Conservation (phyloP, 2,888 invertebrate species). For the Catocala sponsa region DNA sequence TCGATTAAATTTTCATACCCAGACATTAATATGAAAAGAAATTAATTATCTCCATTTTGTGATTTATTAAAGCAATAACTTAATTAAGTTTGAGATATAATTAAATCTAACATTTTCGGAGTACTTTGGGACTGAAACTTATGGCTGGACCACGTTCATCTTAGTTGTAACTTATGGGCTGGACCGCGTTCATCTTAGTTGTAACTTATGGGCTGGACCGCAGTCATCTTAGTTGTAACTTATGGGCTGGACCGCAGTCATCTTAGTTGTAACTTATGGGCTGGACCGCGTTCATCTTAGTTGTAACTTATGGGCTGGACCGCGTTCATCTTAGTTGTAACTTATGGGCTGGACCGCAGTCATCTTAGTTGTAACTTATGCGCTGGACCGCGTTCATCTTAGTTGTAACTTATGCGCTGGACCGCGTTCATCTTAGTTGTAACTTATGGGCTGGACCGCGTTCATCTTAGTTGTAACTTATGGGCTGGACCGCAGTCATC, state of each 20-base stretch:
- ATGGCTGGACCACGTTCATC: background rate
- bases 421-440: background rate
- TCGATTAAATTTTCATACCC: conserved; percentile 16
- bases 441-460: background rate
- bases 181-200: background rate
- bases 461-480: background rate
- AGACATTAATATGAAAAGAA: conserved; percentile 25
- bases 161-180: background rate
- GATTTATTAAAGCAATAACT: conserved; percentile 32
- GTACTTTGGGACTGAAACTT: background rate
- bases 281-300: background rate
- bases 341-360: background rate
- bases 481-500: background rate
- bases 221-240: background rate
- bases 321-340: background rate
- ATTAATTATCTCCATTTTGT: conserved; percentile 29
- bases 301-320: background rate
- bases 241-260: background rate
- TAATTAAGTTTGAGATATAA: conserved; percentile 15
- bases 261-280: background rate
- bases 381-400: background rate
- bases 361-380: background rate
- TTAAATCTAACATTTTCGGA: conserved; percentile 11
- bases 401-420: background rate
- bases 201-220: background rate